Evolutionary conservation across 2,888 invertebrate species (phyloP), one percentile per base, ranked within the genome.

Genomic region (Hololepta plana): DNA sequence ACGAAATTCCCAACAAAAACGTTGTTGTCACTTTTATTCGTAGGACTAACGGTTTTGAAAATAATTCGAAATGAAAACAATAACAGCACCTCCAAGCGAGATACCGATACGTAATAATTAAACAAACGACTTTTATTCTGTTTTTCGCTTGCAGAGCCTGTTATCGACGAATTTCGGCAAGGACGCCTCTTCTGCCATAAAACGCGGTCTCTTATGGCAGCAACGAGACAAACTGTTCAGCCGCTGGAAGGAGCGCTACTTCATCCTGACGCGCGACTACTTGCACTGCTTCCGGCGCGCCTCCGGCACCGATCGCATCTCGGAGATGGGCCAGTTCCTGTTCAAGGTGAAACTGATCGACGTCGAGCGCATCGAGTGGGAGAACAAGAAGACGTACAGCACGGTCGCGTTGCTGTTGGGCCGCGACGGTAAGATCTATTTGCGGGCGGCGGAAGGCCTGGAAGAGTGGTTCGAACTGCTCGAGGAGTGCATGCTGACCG

Each of bases 251-350:
- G 69, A 71, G 44, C 56, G 70, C 43, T 70, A 67, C 42, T 69
- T 70, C 49, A 63, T 71, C 38, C 56, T 71, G 23, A 71, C 70
- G 33, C 55, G 66, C 30, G 70, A 70, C 46, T 71, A 70, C 46
- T 55, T 71, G 41, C 66, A 68, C 45, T 70, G 69, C 47, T 71
- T 71, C 50, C 61, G 68, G 43, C 53, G 67, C 37, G 66, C 67
- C 30, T 63, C 66, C 15, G 64, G 65, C 29, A 55, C 62, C 34
- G 54, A 55, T 38, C 47, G 55, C 28, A 64, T 67, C 33, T 67
- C 68, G 9, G 67, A 68, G 44, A 70, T 70, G 69, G 70, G 70
- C 34, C 66, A 66, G 49, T 70, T 70, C 46, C 62, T 70, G 38
- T 69, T 68, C 54, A 70, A 70, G 30, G 57, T 67, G 34, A 63